Base-by-base conservation (phyloP, 2,113 vertebrate species). In the Myotis davidii region DNA sequence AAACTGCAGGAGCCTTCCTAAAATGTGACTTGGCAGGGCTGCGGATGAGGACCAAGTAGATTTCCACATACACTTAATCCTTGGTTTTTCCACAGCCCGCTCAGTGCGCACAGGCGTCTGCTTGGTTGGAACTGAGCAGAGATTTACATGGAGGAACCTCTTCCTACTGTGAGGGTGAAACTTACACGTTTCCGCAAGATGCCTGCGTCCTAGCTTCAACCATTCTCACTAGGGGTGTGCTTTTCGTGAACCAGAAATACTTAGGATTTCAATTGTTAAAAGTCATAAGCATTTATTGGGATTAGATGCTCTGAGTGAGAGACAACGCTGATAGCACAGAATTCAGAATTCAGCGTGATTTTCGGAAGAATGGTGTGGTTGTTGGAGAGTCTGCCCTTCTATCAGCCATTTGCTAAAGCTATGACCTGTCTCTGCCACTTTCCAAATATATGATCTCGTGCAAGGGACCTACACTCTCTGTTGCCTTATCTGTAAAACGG, bases 1-100 rank as follows among this genome's bases (percentile, higher is more conserved):
- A 88, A 37, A 61, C 56, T 88, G 37, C 42, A 88, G 61, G 6
- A 89, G 34, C 10, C 16, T 67, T 78, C 56, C 42, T 91, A 88
- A 88, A 94, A 85, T 93, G 67, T 90, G 95, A 94, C n/a, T 85
- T 97, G 95, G 96, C 96, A 72, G 20, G 50, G 45, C 4, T 67
- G 37, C 50, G 84, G 70, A 52, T 81, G 79, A 91, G 39, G 18
- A 78, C 54, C 94, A 97, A 96, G 54, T 67, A 76, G 70, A 90
- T 96, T 97, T 97, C 96, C 97, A 98, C 76, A 92, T 50, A 96
- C 29, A 34, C 77, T 70, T 59, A 48, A 52, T 95, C 82, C 61
- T n/a, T 90, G 74, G 32, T 90, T 83, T 96, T 96, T 96, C 88
- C 94, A 69, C 13, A 76, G 72, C 85, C 70, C 42, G 78, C 73